Conservation (phyloP, 2,888 invertebrate genomes). For the Platypus cylindrus region DNA sequence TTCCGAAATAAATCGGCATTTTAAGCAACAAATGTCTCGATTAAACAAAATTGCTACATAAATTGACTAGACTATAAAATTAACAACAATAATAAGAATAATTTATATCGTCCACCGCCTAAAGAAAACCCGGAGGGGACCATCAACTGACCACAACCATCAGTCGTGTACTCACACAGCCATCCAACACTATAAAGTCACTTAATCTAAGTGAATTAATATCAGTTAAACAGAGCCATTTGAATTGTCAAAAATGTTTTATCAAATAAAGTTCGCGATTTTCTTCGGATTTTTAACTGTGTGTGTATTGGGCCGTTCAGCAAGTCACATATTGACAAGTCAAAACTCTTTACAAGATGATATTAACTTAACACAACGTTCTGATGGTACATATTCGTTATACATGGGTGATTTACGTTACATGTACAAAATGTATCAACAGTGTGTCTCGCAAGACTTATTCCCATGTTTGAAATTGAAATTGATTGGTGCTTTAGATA, state of each 20-base stretch:
- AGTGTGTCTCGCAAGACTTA: slow-evolving; percentile 58
- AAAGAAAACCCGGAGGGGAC: slow-evolving; percentile 14
- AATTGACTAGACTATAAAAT: too few relatives aligned
- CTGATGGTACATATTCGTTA: slow-evolving; percentile 27
- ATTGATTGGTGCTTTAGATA: slow-evolving; percentile 62
- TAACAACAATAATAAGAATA: too few relatives aligned
- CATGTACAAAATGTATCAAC: slow-evolving; percentile 68
- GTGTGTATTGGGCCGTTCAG: slow-evolving; percentile 41
- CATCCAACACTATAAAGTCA: slow-evolving; percentile 28
- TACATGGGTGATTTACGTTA: slow-evolving; percentile 55
- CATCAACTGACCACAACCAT: too few relatives aligned
- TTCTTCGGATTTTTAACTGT: slow-evolving; percentile 43
- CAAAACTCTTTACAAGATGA: slow-evolving; percentile 35
- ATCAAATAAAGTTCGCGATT: slow-evolving; percentile 48
- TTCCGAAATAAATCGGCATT: too few relatives aligned
- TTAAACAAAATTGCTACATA: too few relatives aligned
- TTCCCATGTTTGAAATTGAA: slow-evolving; percentile 68
- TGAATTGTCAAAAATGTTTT: slow-evolving; percentile 36
- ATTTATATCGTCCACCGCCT: slow-evolving; percentile 5
- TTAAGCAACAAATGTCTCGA: too few relatives aligned
- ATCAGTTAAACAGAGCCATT: slow-evolving; percentile 30
- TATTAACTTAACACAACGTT: slow-evolving; percentile 21
- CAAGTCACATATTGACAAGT: slow-evolving; percentile 27
- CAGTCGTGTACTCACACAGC: slow-evolving; percentile 11
- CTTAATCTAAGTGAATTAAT: slow-evolving; percentile 33